phyloP scores from a whole-genome alignment of 2,113 vertebrate genomes.

The Notiomystis cincta region DNA sequence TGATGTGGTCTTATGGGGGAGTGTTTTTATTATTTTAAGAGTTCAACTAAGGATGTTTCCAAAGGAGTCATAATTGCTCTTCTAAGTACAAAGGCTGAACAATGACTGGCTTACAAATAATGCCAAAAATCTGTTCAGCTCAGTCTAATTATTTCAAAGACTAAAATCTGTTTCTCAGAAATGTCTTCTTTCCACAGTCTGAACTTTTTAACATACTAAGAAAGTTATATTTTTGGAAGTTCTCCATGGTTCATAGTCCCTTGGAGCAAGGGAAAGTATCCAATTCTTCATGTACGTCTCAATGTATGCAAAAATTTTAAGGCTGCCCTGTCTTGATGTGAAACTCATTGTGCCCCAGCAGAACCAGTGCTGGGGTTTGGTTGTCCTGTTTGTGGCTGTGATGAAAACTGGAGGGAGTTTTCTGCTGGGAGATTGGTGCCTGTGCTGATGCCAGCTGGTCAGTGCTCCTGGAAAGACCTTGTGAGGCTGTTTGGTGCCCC shows the following conservation, averaged over 20 bases:
- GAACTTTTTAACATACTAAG: not conserved
- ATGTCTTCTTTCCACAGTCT: constrained; percentile 5
- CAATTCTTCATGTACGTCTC: not conserved
- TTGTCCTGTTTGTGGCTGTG: not conserved
- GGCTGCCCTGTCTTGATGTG: not conserved
- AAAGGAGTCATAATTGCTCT: constrained; percentile 61
- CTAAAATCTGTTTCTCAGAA: constrained; percentile 41
- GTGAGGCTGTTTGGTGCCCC: not conserved
- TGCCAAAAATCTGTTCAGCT: constrained; percentile 64
- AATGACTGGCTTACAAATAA: constrained; percentile 55
- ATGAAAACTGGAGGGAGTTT: not conserved
- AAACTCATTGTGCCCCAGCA: not conserved
- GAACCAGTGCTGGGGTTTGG: not conserved
- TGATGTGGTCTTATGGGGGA: constrained; percentile 57
- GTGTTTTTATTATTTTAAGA: constrained; percentile 69
- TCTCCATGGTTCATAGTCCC: not conserved
- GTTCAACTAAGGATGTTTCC: constrained; percentile 63
- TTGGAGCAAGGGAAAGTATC: not conserved
- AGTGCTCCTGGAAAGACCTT: not conserved
- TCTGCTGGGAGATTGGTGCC: fast-evolving
- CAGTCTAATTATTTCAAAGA: constrained; percentile 57
- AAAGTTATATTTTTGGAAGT: not conserved
- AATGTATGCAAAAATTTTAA: not conserved
- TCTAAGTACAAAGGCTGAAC: constrained; percentile 64
- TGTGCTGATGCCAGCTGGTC: not conserved